Evolutionary conservation across 2,113 vertebrate genomes (phyloP).

Genomic region (Agapornis roseicollis): DNA sequence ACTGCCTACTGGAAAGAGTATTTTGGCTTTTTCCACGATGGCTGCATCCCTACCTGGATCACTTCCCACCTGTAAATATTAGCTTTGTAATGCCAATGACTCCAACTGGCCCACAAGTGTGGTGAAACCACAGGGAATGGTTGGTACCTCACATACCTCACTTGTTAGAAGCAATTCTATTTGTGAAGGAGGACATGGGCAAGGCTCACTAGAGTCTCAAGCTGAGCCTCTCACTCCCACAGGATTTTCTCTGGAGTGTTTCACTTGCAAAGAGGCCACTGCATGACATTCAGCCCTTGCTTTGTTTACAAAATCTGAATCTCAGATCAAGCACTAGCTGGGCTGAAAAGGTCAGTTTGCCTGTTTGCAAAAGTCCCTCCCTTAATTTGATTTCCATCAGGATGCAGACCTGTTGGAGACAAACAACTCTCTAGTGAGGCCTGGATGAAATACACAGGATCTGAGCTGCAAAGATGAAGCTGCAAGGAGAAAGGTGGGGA

Average conservation of each 20-base stretch:
- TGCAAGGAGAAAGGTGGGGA: background rate
- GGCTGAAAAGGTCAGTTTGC: slow-evolving; percentile 48
- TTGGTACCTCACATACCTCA: background rate
- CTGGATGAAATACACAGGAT: background rate
- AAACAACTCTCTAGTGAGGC: background rate
- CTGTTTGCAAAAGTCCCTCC: background rate
- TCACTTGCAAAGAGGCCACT: slow-evolving; percentile 18
- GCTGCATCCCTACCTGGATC: background rate
- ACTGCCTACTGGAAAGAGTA: background rate
- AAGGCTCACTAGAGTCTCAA: background rate
- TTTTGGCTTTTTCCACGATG: background rate
- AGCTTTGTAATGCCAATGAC: background rate
- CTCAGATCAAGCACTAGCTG: background rate
- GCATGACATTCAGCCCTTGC: slow-evolving; percentile 37
- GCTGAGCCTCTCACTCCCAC: slow-evolving; percentile 4
- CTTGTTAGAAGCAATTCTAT: background rate
- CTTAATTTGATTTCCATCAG: background rate
- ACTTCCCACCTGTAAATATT: slow-evolving; percentile 32
- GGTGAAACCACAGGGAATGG: background rate
- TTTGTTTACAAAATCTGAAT: slow-evolving; percentile 41
- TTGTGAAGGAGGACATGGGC: background rate
- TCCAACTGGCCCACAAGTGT: background rate
- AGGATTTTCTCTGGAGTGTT: background rate
- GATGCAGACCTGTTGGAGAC: background rate
- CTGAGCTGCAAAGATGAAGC: background rate